A percentile compares a stretch with the other conserved stretches of the same genome.
Evolutionary conservation across 2,113 vertebrate species (phyloP).

Genomic region (Macrotis lagotis): DNA sequence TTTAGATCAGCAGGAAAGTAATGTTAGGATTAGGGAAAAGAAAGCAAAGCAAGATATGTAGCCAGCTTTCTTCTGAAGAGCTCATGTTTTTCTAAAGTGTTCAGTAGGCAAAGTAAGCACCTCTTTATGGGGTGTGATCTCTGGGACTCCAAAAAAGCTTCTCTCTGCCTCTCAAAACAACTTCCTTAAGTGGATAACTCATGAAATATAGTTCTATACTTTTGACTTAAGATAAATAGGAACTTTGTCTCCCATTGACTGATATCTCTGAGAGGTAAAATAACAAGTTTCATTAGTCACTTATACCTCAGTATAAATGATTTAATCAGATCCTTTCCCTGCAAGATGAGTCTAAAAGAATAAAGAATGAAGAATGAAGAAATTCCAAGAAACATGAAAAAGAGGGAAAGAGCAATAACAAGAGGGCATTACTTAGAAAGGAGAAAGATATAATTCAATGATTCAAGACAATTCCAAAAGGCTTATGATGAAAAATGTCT

Average conservation of each 20-base stretch:
- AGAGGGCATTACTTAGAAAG: neutral
- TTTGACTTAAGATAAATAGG: conserved; percentile 24
- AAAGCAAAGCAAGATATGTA: no score
- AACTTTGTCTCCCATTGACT: neutral
- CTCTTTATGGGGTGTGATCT: neutral
- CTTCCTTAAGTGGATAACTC: neutral
- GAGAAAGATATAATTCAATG: neutral
- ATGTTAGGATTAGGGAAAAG: neutral
- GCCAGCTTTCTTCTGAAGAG: neutral
- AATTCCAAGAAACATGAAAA: neutral
- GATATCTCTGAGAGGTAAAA: neutral
- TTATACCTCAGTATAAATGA: neutral
- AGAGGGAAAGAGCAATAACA: neutral
- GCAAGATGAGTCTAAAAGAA: neutral
- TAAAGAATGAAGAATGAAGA: neutral
- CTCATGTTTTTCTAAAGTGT: neutral
- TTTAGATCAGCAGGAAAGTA: neutral
- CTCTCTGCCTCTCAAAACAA: neutral
- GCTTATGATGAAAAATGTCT: neutral
- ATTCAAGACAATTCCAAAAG: neutral
- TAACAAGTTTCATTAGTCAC: neutral
- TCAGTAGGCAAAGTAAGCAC: neutral
- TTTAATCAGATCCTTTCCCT: neutral
- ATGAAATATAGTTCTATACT: neutral
- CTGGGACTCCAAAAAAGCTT: neutral